These are phyloP conservation scores for Salarias fasciatus DNA, from an alignment of 2,797 vertebrate species.

Conservation along the genomic window DNA sequence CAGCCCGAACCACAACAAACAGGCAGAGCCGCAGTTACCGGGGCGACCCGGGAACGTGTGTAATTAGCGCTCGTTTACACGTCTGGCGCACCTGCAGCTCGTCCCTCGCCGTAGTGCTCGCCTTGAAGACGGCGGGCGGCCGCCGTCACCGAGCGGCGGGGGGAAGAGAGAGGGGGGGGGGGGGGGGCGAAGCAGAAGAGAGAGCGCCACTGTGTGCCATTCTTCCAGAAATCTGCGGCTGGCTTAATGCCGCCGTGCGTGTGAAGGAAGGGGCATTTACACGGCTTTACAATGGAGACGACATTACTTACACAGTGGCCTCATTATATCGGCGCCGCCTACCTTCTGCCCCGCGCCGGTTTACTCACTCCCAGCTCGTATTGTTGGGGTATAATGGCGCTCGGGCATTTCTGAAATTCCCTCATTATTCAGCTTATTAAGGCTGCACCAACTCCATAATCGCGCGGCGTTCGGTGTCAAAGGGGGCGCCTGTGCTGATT, in stretches of 20 bases:
- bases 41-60: slow-evolving; percentile 96
- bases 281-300: slow-evolving; percentile 94
- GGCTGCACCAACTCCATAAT: slow-evolving; percentile 94
- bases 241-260: slow-evolving; percentile 93
- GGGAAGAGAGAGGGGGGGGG: slow-evolving; percentile 29
- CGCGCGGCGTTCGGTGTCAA: slow-evolving; percentile 86
- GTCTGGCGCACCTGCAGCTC: slow-evolving; percentile 98
- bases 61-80: slow-evolving; percentile 94
- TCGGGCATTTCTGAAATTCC: slow-evolving; percentile 98
- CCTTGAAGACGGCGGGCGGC: slow-evolving; percentile 87
- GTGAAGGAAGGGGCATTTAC: slow-evolving; percentile 97
- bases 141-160: slow-evolving; percentile 83
- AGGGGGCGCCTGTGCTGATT: slow-evolving; percentile 83
- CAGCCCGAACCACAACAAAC: slow-evolving; percentile 29
- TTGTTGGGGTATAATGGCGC: slow-evolving; percentile 97
- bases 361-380: slow-evolving; percentile 95
- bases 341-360: slow-evolving; percentile 92
- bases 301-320: slow-evolving; percentile 96
- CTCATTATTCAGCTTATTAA: slow-evolving; percentile 99
- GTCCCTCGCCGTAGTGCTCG: slow-evolving; percentile 94
- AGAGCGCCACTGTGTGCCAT: slow-evolving; percentile 82
- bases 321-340: slow-evolving; percentile 95
- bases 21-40: slow-evolving; percentile 93
- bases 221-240: slow-evolving; percentile 95
- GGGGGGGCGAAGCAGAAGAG: slow-evolving; percentile 69